Conservation (phyloP, 2,113 vertebrate species). For the Indri indri region DNA sequence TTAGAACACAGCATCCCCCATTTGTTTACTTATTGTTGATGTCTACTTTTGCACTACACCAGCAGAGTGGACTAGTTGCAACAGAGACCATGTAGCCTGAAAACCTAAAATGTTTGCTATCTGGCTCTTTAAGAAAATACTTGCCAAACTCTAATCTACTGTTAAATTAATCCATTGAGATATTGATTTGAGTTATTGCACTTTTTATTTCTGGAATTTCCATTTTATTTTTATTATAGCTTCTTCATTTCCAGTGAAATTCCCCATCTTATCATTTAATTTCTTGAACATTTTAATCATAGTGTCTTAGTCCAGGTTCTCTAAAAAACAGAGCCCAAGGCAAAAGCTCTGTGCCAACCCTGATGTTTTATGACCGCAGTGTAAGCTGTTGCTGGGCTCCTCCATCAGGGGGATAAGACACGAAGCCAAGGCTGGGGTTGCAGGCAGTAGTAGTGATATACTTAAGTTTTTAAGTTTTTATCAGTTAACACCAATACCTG, state of each 20-base stretch:
- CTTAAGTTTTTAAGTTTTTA: background rate
- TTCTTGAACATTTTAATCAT: background rate
- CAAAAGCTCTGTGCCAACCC: background rate
- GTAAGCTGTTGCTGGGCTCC: background rate
- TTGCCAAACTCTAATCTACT: background rate
- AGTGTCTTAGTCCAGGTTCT: background rate
- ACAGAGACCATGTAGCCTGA: background rate
- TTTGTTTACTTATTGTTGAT: background rate
- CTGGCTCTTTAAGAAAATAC: background rate
- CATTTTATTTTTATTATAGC: background rate
- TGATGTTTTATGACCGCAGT: background rate
- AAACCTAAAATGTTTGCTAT: background rate
- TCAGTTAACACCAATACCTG: background rate
- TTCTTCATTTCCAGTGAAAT: background rate
- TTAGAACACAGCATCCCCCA: background rate
- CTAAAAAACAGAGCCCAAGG: background rate
- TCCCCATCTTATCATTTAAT: background rate
- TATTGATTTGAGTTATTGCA: background rate
- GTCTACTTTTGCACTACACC: background rate
- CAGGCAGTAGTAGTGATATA: accelerated
- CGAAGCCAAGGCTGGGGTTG: background rate
- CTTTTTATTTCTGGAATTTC: background rate
- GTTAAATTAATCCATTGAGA: background rate
- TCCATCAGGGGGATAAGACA: background rate
- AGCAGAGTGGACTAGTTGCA: background rate